Evolutionary conservation across 1,140 invertebrate species (phyloP).

Genomic region (Scaptomyza graminum): DNA sequence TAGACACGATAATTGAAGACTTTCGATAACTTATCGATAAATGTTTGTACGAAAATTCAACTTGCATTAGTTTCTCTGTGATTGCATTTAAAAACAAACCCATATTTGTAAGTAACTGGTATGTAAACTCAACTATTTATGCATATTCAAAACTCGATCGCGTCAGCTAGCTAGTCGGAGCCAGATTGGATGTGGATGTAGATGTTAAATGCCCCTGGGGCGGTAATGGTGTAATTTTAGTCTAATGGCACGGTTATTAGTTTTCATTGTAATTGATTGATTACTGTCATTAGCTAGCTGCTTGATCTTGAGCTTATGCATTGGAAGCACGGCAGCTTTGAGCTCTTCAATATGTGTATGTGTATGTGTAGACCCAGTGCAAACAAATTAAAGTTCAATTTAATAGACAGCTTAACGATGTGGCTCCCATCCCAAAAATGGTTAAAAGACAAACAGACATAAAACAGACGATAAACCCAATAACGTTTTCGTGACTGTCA

Average conservation of each 20-base stretch:
- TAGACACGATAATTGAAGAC: constrained; percentile 32
- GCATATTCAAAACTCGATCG: constrained; percentile 69
- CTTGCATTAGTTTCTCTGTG: not conserved
- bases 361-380: constrained; percentile 13
- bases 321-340: constrained; percentile 17
- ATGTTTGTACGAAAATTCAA: not conserved
- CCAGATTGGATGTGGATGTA: constrained; percentile 6
- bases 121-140: constrained; percentile 20
- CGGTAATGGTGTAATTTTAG: constrained; percentile 45
- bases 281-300: constrained; percentile 51
- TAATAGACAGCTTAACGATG: constrained; percentile 41
- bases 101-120: not conserved
- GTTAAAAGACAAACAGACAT: constrained; percentile 19
- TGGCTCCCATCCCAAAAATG: constrained; percentile 4
- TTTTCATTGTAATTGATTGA: constrained; percentile 64
- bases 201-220: constrained; percentile 40
- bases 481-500: constrained; percentile 36
- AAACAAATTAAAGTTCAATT: constrained; percentile 50
- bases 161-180: constrained; percentile 18
- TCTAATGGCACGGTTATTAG: constrained; percentile 59
- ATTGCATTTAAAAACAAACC: not conserved
- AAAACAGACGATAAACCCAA: constrained; percentile 9
- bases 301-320: constrained; percentile 38
- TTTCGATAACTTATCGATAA: constrained; percentile 34
- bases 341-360: not conserved